Base-by-base conservation (phyloP, 2,797 vertebrate species). In the Notolabrus celidotus region DNA sequence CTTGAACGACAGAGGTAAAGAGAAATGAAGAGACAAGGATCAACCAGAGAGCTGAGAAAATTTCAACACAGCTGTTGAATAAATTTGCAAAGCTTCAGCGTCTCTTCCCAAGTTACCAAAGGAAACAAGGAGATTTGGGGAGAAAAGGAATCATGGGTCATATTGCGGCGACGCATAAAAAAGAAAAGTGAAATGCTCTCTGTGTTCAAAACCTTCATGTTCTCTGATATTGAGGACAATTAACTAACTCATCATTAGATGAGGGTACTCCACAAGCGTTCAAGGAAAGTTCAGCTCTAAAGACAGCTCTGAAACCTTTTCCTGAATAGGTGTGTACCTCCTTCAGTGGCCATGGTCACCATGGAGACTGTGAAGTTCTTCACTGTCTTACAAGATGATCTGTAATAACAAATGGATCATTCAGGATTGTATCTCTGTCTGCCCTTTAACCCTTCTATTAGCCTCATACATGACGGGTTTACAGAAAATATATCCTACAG, bases 21-120 rank as follows among this genome's bases (percentile, higher is more conserved):
- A 20, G 41, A 43, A 50, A 74, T 25, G 9, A 17, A 67, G 58
- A 60, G 41, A 38, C 14, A 0, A 62, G 46, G 23, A 54, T 62
- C 22, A 79, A 70, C 53, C 52, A 19, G 14, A 11, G 43, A 46
- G 64, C 52, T 66, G 31, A 22, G 22, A 57, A 55, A 17, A 19
- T 47, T 39, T 41, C 31, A 33, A 49, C 34, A 56, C n/a, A n/a
- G n/a, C 8, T 33, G 41, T 19, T 43, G 39, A 11, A 8, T 23
- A 34, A 3, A 17, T 22, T 52, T 58, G 43, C 19, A 42, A 10
- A 29, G n/a, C 39, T 54, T 74, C 19, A 19, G 57, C 41, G 16
- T 29, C n/a, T 52, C 38, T 31, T 11, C 34, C 53, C 55, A 31
- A 19, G 2, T 16, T 33, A n/a, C n/a, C n/a, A 20, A 56, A 19